A percentile compares a stretch with the other conserved stretches of the same genome.
Conservation (phyloP, 2,797 vertebrate species). For the Falco concolor region DNA sequence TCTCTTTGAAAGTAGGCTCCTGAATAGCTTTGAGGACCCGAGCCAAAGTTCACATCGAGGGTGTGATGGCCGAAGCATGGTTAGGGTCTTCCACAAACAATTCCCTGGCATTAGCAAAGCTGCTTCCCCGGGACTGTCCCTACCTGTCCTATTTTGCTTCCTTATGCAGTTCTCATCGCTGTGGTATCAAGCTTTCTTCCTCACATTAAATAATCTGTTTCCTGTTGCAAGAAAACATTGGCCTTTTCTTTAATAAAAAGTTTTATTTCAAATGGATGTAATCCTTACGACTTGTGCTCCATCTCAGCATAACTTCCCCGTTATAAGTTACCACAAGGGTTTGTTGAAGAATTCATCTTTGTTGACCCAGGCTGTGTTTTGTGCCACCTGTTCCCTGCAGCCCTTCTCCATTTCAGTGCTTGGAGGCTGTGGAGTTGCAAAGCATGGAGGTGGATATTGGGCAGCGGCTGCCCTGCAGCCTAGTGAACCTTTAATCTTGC, state of each 20-base stretch:
- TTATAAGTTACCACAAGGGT: background rate
- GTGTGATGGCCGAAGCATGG: background rate
- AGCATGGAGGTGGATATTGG: accelerated
- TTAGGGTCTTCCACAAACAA: background rate
- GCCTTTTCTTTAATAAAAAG: background rate
- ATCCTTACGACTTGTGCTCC: background rate
- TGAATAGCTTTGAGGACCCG: background rate
- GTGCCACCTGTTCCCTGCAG: background rate
- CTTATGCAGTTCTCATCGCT: background rate
- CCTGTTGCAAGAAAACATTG: accelerated
- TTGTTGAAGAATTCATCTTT: accelerated
- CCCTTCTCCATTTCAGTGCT: background rate
- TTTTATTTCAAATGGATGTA: background rate
- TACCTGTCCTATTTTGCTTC: background rate
- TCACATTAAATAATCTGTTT: background rate
- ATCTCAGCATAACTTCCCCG: background rate
- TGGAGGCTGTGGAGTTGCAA: background rate
- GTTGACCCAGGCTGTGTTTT: background rate
- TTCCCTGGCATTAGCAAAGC: background rate
- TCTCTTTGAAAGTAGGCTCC: background rate
- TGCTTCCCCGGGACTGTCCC: background rate
- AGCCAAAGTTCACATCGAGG: background rate
- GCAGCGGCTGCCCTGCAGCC: background rate
- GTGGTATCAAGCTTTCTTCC: background rate
- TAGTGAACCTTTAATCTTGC: background rate